Evolutionary conservation across 2,888 invertebrate species (phyloP), one percentile per base, ranked within the genome.

Genomic region (Drosophila diplacantha): DNA sequence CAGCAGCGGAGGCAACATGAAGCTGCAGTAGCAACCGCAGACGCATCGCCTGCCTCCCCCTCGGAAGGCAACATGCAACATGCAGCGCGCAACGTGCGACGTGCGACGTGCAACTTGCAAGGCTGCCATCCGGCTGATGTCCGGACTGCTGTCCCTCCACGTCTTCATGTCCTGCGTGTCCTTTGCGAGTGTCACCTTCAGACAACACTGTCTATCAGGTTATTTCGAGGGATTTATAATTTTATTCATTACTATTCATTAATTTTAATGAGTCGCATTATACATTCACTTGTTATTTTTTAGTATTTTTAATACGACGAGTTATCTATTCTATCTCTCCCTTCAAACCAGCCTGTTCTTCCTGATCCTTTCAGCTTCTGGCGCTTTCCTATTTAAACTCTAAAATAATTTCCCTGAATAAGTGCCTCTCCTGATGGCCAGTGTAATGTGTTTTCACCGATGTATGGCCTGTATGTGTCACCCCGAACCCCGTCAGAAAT

Each of bases 371-470:
- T 18, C 0, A 11, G 3, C 11, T 11, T 16, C 11, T 11, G 5
- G 1, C 5, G 0, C 2, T 2, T 24, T 22, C 7, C 5, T 24
- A 24, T 11, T n/a, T 2, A 8, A n/a, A n/a, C 14, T 22, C 7
- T 20, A 3, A 6, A 7, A 12, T 12, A 8, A 4, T 16, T 43
- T 1, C 0, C n/a, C 7, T 1, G 0, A 3, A 16, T 5, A 34
- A 41, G 11, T 11, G 5, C 8, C 29, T 7, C 1, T 24, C 43
- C 22, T 61, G 82, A 14, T 63, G 69, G 4, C 5, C 24, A 67
- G 82, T 77, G 82, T 72, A 34, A 55, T 66, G 52, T 82, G 74
- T 76, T 76, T 49, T 69, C 82, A 66, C 74, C 80, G 41, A 49
- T 77, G 82, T 75, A 53, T 49, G 43, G 54, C 71, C 63, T 9